Evolutionary conservation across 2,797 vertebrate species (phyloP).

Genomic region (Catharus ustulatus): DNA sequence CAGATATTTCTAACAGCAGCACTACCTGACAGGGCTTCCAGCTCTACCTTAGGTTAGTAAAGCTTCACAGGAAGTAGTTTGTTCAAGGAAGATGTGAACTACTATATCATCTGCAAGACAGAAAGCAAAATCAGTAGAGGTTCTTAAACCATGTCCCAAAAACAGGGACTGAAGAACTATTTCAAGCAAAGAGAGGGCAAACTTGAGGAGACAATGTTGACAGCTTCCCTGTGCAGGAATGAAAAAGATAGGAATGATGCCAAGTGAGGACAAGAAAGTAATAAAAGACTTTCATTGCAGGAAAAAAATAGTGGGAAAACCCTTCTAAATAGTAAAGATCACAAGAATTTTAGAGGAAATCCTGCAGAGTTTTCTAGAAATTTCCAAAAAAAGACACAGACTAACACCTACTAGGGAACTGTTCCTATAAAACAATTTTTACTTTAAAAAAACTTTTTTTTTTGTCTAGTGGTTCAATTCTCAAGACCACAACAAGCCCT

Average conservation of each 20-base stretch:
- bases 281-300: neutral
- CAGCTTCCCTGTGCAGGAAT: neutral
- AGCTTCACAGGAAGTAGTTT: neutral
- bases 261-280: neutral
- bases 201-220: accelerated
- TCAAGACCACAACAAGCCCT: neutral
- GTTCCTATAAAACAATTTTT: neutral
- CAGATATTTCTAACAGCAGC: neutral
- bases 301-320: neutral
- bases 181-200: neutral
- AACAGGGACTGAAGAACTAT: neutral
- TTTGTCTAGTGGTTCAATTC: neutral
- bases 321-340: neutral
- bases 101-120: neutral
- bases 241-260: neutral
- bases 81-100: neutral
- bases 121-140: neutral
- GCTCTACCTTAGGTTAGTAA: neutral
- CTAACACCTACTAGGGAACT: neutral
- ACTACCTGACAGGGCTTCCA: neutral
- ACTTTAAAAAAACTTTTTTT: neutral
- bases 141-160: neutral
- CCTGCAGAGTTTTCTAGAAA: neutral
- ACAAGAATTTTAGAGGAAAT: neutral
- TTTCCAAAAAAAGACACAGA: neutral